Conservation (phyloP, 2,797 vertebrate genomes). For the Zenarchopterus dispar region DNA sequence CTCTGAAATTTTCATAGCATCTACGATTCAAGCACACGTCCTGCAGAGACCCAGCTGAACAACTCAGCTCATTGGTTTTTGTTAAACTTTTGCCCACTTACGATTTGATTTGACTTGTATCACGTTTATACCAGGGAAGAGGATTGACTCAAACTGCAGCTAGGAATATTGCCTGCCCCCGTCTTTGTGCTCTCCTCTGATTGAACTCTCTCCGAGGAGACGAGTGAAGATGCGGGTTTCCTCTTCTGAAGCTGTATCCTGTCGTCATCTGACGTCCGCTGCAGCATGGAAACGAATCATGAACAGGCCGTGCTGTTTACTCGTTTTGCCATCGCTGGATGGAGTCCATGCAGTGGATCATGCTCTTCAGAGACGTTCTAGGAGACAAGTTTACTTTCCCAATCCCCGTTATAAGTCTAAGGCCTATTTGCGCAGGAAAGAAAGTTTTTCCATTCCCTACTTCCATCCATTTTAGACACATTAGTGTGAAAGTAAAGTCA, state of each 20-base stretch:
- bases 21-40: conserved; percentile 51
- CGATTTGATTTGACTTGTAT: conserved; percentile 72
- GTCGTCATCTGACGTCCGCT: conserved; percentile 49
- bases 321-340: conserved; percentile 56
- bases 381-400: conserved; percentile 58
- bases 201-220: conserved; percentile 70
- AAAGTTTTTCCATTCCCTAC: conserved; percentile 35
- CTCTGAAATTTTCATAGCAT: conserved; percentile 62
- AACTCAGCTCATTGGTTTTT: conserved; percentile 59
- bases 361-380: conserved; percentile 31
- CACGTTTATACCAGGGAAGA: conserved; percentile 72
- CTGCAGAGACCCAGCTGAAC: conserved; percentile 70
- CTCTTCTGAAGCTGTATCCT: conserved; percentile 50
- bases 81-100: conserved; percentile 63
- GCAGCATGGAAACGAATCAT: conserved; percentile 49
- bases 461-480: conserved; percentile 49
- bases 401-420: conserved; percentile 35
- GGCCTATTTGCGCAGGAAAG: conserved; percentile 47
- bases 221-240: conserved; percentile 81
- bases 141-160: conserved; percentile 68
- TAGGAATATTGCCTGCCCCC: conserved; percentile 70
- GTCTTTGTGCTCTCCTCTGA: conserved; percentile 75
- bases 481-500: conserved; percentile 38
- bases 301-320: conserved; percentile 49
- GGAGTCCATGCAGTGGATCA: conserved; percentile 60